phyloP scores from a whole-genome alignment of 2,888 invertebrate species.

The Nezara viridula region DNA sequence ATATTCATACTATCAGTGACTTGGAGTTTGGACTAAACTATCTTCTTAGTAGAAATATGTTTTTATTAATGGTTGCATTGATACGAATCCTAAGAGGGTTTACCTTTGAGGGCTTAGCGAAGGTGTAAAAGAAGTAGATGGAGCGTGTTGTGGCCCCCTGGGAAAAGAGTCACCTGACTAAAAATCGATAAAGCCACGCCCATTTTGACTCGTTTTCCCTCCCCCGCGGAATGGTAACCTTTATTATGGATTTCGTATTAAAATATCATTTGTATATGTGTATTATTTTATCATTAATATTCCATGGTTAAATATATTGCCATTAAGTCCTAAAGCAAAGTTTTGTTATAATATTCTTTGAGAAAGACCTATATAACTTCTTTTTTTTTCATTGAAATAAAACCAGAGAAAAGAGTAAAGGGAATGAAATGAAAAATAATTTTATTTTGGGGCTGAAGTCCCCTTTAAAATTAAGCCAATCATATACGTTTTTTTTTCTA shows the following conservation, averaged over 20 bases:
- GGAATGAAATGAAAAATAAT: too few species aligned
- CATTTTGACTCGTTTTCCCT: conserved; percentile 42
- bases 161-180: conserved; percentile 56
- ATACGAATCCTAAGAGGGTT: not conserved
- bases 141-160: conserved; percentile 10
- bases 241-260: conserved; percentile 8
- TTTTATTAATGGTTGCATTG: not conserved
- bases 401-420: too few species aligned
- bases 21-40: not conserved
- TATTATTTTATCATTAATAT: not conserved
- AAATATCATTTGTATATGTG: not conserved
- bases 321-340: not conserved
- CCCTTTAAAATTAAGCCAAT: too few species aligned
- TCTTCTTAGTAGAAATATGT: not conserved
- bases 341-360: too few species aligned
- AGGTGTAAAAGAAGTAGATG: conserved; percentile 10
- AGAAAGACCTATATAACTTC: too few species aligned
- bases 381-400: too few species aligned
- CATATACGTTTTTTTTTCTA: too few species aligned
- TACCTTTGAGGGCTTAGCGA: not conserved
- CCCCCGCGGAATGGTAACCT: conserved; percentile 1
- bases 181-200: conserved; percentile 49
- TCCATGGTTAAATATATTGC: not conserved
- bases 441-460: too few species aligned
- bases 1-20: not conserved